These are phyloP conservation scores for Spinus pinus DNA, from an alignment of 2,797 vertebrate species.

Conservation along the genomic window DNA sequence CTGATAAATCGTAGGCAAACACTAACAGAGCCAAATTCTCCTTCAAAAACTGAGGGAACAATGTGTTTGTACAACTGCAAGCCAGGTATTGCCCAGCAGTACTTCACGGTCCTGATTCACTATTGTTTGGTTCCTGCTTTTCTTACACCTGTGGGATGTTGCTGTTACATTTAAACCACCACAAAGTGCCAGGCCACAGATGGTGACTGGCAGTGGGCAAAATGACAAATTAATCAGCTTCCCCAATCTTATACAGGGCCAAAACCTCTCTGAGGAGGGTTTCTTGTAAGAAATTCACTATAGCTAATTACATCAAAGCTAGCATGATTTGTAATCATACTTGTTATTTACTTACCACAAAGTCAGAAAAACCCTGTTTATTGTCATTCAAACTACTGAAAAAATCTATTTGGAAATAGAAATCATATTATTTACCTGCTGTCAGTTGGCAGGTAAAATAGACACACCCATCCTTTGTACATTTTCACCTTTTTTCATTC, in stretches of 20 bases:
- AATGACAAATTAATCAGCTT: not conserved
- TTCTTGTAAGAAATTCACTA: not conserved
- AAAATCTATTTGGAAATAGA: not conserved
- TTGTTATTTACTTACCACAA: not conserved
- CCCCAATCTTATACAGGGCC: not conserved
- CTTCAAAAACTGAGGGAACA: constrained; percentile 22
- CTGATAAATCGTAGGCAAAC: constrained; percentile 3
- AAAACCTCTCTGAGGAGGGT: not conserved
- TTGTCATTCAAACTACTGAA: not conserved
- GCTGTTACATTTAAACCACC: not conserved
- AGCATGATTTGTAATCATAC: not conserved
- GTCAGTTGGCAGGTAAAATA: not conserved
- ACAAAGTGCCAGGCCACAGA: not conserved
- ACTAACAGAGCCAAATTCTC: not conserved
- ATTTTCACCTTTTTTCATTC: not conserved
- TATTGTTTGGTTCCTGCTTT: not conserved
- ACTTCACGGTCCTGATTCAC: not conserved
- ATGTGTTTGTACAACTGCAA: not conserved
- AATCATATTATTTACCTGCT: not conserved
- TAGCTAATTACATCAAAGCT: not conserved
- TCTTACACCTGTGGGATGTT: not conserved
- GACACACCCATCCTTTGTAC: not conserved
- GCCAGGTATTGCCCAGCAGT: not conserved
- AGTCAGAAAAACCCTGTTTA: not conserved
- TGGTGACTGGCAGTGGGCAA: not conserved